Percentiles rank a stretch among this genome's conserved stretches.
phyloP scores from a whole-genome alignment of 2,797 vertebrate species.

The Eupleurogrammus muticus region DNA sequence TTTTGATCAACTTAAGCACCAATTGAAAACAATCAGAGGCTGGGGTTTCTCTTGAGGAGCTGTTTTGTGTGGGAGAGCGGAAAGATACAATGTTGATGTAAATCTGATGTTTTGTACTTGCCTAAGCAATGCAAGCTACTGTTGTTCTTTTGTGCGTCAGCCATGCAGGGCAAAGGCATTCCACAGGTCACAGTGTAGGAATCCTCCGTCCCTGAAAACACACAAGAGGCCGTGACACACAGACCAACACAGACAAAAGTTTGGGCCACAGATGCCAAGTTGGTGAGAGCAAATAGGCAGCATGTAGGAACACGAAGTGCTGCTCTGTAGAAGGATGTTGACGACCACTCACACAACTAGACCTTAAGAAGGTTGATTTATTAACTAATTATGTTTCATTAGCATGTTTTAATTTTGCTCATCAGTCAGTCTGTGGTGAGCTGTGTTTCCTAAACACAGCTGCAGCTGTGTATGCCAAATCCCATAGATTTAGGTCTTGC shows the following conservation, averaged over 20 bases:
- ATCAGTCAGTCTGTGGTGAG: not conserved
- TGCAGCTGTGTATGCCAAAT: not conserved
- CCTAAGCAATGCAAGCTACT: slow-evolving; percentile 82
- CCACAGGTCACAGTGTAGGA: slow-evolving; percentile 96
- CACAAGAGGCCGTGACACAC: slow-evolving; percentile 74
- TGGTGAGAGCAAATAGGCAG: slow-evolving; percentile 67
- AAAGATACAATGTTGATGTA: slow-evolving; percentile 55
- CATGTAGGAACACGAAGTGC: slow-evolving; percentile 74
- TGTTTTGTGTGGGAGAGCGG: slow-evolving; percentile 60
- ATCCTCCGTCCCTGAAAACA: slow-evolving; percentile 87
- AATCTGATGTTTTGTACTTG: slow-evolving; percentile 74
- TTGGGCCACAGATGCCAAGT: slow-evolving; percentile 68
- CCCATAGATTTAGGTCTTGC: not conserved
- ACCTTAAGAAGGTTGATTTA: slow-evolving; percentile 21
- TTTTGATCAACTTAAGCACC: slow-evolving; percentile 42
- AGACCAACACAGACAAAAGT: slow-evolving; percentile 71
- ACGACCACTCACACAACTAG: slow-evolving; percentile 41
- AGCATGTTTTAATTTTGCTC: not conserved
- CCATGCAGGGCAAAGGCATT: slow-evolving; percentile 86
- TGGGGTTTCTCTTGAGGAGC: slow-evolving; percentile 31
- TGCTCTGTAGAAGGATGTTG: slow-evolving; percentile 36
- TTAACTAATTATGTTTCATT: slow-evolving; percentile 8
- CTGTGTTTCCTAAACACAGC: not conserved
- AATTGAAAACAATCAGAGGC: slow-evolving; percentile 44
- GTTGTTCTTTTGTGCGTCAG: slow-evolving; percentile 83